These are phyloP conservation scores for Andrena dorsata DNA, from an alignment of 2,888 invertebrate genomes.

Conservation along the genomic window DNA sequence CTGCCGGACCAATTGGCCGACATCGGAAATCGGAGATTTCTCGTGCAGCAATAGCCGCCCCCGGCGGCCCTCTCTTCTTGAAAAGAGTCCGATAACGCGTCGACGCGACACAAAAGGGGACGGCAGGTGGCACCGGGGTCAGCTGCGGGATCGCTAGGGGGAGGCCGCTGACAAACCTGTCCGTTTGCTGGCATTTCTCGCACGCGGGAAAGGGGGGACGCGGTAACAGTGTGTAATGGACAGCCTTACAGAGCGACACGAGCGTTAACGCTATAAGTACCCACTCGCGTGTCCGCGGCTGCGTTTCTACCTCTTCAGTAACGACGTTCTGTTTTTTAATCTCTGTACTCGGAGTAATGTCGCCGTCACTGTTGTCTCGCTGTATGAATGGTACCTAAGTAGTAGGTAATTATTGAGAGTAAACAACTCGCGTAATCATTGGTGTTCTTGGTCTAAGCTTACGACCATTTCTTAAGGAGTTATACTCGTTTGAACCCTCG, in stretches of 20 bases:
- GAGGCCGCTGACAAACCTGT: conserved; percentile 34
- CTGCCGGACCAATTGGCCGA: conserved; percentile 61
- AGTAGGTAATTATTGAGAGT: too few relatives aligned
- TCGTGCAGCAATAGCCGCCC: conserved; percentile 3
- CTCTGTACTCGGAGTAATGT: too few relatives aligned
- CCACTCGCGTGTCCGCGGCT: neutral
- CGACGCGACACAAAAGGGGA: conserved; percentile 49
- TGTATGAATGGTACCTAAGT: too few relatives aligned
- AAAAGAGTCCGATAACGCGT: conserved; percentile 57
- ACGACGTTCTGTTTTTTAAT: neutral
- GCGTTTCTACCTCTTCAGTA: neutral
- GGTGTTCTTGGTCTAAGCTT: too few relatives aligned
- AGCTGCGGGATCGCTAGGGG: conserved; percentile 35
- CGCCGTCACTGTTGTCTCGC: too few relatives aligned
- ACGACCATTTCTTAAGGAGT: too few relatives aligned
- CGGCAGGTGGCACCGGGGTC: conserved; percentile 22
- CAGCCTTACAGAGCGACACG: conserved; percentile 13
- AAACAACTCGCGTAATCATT: too few relatives aligned
- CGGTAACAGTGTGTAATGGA: conserved; percentile 43
- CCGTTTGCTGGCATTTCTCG: conserved; percentile 17
- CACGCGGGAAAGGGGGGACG: conserved; percentile 8
- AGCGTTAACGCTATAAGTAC: neutral
- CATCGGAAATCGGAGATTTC: conserved; percentile 63
- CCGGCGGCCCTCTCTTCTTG: neutral
- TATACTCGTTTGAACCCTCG: too few relatives aligned